Conservation (phyloP, 2,113 vertebrate genomes). For the Calyptommatus sinebrachiatus region DNA sequence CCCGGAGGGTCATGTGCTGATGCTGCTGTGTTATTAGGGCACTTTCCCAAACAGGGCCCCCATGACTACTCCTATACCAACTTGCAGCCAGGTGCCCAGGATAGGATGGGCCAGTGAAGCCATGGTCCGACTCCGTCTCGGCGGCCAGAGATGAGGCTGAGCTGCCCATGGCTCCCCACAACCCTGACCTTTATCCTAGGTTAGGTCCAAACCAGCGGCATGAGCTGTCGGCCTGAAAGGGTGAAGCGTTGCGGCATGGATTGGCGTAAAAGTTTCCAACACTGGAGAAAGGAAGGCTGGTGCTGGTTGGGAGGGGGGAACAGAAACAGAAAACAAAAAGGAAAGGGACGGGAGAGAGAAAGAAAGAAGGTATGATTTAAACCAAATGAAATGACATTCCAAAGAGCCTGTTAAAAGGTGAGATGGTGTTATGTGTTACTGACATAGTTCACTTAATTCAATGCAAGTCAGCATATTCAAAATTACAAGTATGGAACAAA, state of each 20-base stretch:
- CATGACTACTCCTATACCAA: slow-evolving; percentile 88
- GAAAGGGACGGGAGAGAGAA: slow-evolving; percentile 52
- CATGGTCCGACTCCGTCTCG: slow-evolving; percentile 93
- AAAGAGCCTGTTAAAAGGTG: slow-evolving; percentile 25
- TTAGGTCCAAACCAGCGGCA: slow-evolving; percentile 65
- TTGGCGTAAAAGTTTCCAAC: slow-evolving; percentile 61
- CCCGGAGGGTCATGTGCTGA: slow-evolving; percentile 74
- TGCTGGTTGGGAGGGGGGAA: slow-evolving; percentile 56
- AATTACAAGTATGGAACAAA: neutral
- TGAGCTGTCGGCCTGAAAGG: slow-evolving; percentile 40
- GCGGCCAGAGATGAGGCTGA: slow-evolving; percentile 92
- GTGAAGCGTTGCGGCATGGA: slow-evolving; percentile 61
- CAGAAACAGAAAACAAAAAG: slow-evolving; percentile 29
- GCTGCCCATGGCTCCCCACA: slow-evolving; percentile 86
- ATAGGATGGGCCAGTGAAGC: slow-evolving; percentile 82
- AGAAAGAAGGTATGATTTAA: slow-evolving; percentile 63
- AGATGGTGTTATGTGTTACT: neutral
- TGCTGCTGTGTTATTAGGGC: slow-evolving; percentile 87
- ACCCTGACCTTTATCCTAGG: slow-evolving; percentile 65
- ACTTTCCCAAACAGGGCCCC: slow-evolving; percentile 83
- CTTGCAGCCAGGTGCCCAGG: slow-evolving; percentile 79
- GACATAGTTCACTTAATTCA: neutral
- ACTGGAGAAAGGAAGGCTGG: slow-evolving; percentile 57
- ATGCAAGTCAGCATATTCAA: neutral
- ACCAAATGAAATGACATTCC: slow-evolving; percentile 32